Conservation (phyloP, 2,113 vertebrate genomes). For the Poecilia latipinna region DNA sequence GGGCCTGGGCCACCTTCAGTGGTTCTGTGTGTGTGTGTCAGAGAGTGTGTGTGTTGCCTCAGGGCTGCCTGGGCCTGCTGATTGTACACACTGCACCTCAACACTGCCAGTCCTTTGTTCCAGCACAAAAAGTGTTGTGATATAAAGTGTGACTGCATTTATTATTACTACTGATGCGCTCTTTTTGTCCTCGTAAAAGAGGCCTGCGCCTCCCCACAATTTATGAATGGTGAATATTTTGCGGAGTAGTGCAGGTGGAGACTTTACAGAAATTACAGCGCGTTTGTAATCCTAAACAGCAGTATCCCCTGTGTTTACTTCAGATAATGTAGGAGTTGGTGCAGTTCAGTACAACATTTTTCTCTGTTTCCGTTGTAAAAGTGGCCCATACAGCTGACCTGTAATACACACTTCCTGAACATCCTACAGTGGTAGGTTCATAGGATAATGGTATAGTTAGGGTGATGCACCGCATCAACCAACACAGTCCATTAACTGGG, state of each 20-base stretch:
- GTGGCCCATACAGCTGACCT: too few relatives aligned
- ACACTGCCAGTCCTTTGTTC: slow-evolving; percentile 50
- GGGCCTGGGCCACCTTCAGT: slow-evolving; percentile 50
- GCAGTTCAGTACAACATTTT: too few relatives aligned
- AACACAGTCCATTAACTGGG: too few relatives aligned
- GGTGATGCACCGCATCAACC: too few relatives aligned
- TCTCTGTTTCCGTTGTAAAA: too few relatives aligned
- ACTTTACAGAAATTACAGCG: background rate
- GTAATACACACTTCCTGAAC: too few relatives aligned
- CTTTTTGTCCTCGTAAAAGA: background rate
- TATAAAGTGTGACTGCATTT: background rate
- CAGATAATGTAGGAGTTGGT: too few relatives aligned
- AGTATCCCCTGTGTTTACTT: too few relatives aligned
- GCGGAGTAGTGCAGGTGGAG: too few relatives aligned
- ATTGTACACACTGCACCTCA: slow-evolving; percentile 29
- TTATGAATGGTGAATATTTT: background rate
- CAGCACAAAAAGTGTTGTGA: slow-evolving; percentile 27
- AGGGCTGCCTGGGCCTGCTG: slow-evolving; percentile 44
- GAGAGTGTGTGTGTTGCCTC: slow-evolving; percentile 4
- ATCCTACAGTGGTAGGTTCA: too few relatives aligned
- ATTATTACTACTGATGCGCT: background rate
- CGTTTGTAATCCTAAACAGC: too few relatives aligned
- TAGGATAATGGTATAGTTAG: too few relatives aligned
- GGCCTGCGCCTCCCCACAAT: background rate
- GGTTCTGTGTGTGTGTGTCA: slow-evolving; percentile 4